Conservation (phyloP, 2,888 invertebrate genomes). For the Oxystoma pomonae region DNA sequence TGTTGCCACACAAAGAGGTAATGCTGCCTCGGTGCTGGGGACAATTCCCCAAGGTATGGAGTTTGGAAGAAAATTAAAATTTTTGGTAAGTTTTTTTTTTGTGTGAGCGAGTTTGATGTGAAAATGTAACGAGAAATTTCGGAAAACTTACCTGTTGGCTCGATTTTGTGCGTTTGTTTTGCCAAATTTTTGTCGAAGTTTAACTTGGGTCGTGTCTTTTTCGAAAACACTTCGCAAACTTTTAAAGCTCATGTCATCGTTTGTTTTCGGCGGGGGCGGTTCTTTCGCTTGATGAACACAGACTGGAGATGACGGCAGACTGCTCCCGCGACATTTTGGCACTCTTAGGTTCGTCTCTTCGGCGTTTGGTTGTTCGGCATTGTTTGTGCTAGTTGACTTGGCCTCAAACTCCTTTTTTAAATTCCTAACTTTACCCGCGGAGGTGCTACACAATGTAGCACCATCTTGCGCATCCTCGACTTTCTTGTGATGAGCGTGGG, state of each 20-base stretch:
- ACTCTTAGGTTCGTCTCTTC: slow-evolving; percentile 23
- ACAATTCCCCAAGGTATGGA: too few relatives aligned
- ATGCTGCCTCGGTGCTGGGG: too few relatives aligned
- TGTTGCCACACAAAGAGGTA: too few relatives aligned
- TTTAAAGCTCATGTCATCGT: slow-evolving; percentile 67
- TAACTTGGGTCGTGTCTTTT: slow-evolving; percentile 41
- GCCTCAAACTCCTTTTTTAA: slow-evolving; percentile 88
- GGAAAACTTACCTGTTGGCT: slow-evolving; percentile 4
- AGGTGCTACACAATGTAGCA: slow-evolving; percentile 31
- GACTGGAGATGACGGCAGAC: slow-evolving; percentile 62
- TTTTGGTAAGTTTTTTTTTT: too few relatives aligned
- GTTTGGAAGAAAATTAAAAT: too few relatives aligned
- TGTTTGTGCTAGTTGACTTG: slow-evolving; percentile 50
- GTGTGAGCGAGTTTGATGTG: too few relatives aligned
- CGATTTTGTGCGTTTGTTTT: slow-evolving; percentile 23
- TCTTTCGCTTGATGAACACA: slow-evolving; percentile 51
- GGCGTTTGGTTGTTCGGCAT: slow-evolving; percentile 25
- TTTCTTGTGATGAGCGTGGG: not conserved
- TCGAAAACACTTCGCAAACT: slow-evolving; percentile 76
- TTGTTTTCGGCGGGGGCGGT: slow-evolving; percentile 31
- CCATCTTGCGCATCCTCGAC: slow-evolving; percentile 42
- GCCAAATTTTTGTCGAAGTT: slow-evolving; percentile 29
- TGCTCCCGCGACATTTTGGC: slow-evolving; percentile 47
- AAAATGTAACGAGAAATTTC: too few relatives aligned
- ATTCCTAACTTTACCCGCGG: slow-evolving; percentile 74